Base-by-base conservation (phyloP, 92 coral and sea anemone species). In the Scolanthus callimorphus region DNA sequence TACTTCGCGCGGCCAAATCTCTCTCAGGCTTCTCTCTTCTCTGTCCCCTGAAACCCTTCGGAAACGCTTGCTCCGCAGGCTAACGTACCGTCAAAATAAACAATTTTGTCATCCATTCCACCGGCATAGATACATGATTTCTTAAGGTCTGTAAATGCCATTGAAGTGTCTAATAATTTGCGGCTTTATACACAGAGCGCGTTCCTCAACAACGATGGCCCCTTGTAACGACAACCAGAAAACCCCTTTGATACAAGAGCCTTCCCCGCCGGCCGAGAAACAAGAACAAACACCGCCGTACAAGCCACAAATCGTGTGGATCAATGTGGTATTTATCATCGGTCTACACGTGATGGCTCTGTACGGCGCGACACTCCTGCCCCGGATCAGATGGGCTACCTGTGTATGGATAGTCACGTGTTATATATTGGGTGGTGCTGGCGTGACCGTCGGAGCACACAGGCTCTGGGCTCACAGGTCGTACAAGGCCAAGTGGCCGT, bases 371-470 rank as follows among this genome's bases (percentile, higher is more conserved):
- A 4, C 57, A 4, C 71, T 73, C 6, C 57, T 73, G 3, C 80
- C 80, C 17, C 52, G 38, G 41, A 22, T 65, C 25, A 73, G 63
- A 28, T 37, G 62, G 20, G 4, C 17, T 19, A 73, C 80, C 2
- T 4, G 54, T 48, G 25, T 63, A 1, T 73, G 71, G 71, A 25
- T 46, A 8, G 21, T 62, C 0, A 2, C 38, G 2, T 28, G 65
- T 3, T 58, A 73, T 30, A 24, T 9, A 20, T 20, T 43, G 6
- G 71, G 65, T 2, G 80, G 65, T 0, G 0, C 25, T 0, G 80
- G 80, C 4, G n/a, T 73, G 2, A 73, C 80, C n/a, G 58, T 57
- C 19, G 80, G 80, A 20, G 80, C 80, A 1, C 80, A 73, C 12
- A 11, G 80, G 12, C 59, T 73, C 0, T 73, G 80, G 80, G 63